Evolutionary conservation across 2,797 vertebrate species (phyloP).

Genomic region (Pseudocheirus occidentalis): DNA sequence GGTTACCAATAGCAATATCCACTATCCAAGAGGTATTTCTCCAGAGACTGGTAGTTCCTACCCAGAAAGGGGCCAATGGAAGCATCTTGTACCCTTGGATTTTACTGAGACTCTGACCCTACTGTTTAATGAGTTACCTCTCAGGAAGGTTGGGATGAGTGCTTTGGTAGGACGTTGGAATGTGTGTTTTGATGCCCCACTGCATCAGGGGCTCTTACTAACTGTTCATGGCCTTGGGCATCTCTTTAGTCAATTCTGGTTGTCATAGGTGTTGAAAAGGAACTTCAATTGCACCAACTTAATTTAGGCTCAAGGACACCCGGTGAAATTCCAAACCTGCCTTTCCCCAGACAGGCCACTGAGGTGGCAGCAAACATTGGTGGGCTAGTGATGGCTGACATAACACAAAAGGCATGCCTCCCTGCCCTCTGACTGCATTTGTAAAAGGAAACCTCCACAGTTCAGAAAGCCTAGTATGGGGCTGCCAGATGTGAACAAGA

Average conservation of each 20-base stretch:
- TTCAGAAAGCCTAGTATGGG: background rate
- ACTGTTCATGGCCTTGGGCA: background rate
- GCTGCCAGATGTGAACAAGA: background rate
- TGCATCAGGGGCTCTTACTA: background rate
- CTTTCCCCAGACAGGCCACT: constrained; percentile 14
- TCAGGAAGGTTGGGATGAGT: background rate
- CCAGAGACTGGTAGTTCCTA: background rate
- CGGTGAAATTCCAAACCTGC: background rate
- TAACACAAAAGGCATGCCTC: background rate
- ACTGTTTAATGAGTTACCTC: background rate
- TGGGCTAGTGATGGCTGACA: background rate
- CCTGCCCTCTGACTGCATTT: background rate
- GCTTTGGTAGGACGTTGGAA: background rate
- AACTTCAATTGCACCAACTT: constrained; percentile 36
- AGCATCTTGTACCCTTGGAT: background rate
- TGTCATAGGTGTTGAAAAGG: constrained; percentile 27
- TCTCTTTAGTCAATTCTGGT: constrained; percentile 35
- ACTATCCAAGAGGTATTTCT: background rate
- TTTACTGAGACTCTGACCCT: background rate
- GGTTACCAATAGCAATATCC: background rate
- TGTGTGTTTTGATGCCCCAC: background rate
- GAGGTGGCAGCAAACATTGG: background rate
- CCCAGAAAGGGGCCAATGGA: background rate
- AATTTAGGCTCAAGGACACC: background rate
- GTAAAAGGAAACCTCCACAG: background rate